Evolutionary conservation across 2,797 vertebrate genomes (phyloP).

Genomic region (Phaenicophaeus curvirostris): DNA sequence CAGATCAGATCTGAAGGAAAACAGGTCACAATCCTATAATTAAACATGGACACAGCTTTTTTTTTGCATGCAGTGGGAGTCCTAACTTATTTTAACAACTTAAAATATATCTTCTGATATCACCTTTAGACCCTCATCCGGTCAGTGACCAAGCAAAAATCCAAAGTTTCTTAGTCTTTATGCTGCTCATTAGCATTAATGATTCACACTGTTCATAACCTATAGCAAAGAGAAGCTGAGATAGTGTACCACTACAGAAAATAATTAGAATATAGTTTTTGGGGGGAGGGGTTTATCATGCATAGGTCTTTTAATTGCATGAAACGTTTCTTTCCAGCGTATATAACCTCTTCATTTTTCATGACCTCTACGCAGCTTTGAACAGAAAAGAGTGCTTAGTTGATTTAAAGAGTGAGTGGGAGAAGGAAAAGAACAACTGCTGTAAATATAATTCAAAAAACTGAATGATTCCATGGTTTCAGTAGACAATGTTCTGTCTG

Average conservation of each 20-base stretch:
- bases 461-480: conserved; percentile 16
- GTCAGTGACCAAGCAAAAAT: not conserved
- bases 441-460: conserved; percentile 38
- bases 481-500: not conserved
- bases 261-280: not conserved
- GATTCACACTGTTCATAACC: not conserved
- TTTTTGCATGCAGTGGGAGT: not conserved
- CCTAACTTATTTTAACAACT: conserved; percentile 26
- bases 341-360: not conserved
- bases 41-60: not conserved
- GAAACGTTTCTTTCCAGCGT: not conserved
- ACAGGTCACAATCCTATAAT: too few relatives aligned
- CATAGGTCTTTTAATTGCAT: not conserved
- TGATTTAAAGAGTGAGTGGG: conserved; percentile 9
- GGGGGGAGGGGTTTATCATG: too few relatives aligned
- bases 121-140: not conserved
- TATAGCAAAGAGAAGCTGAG: not conserved
- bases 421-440: not conserved
- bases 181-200: not conserved
- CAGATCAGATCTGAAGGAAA: too few relatives aligned
- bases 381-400: not conserved
- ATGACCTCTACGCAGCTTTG: not conserved
- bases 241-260: not conserved
- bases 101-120: conserved; percentile 2
- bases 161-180: not conserved